Base-by-base conservation (phyloP, 1,140 invertebrate genomes). In the Nautilus pompilius region DNA sequence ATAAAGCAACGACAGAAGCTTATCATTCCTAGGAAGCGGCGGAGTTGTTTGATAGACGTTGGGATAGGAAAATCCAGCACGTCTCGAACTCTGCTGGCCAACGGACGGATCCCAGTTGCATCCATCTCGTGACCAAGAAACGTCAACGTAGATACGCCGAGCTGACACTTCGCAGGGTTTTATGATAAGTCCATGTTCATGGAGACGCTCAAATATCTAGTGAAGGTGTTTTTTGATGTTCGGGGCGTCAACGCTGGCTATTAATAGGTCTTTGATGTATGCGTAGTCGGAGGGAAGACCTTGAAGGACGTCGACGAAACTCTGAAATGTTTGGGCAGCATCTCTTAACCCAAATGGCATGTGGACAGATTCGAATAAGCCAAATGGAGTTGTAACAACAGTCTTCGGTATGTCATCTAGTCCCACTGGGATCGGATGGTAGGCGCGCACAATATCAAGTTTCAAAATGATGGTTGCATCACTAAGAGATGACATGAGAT, bases 11-110 rank as follows among this genome's bases (percentile, higher is more conserved):
- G 30, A 30, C 26, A 74, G 20, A 41, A 60, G 20, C 61, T 24
- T 4, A 82, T 78, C 0, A 80, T 13, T 15, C 36, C 84, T 3
- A 85, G 49, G 62, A 84, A 85, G 10, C 72, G 57, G 30, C 79
- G 58, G 3, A 76, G 60, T 46, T 74, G 62, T 29, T 69, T 62
- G 15, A 80, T 58, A 15, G 61, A 74, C n/a, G 65, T 61, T 5
- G 82, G 78, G 63, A 65, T 57, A 8, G 69, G 70, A 63, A 74
- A 82, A 0, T 77, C 54, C 30, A 20, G 15, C 6, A 59, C 24
- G 15, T 8, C 57, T 45, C n/a, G 8, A 8, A 41, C 36, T 41
- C n/a, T 41, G n/a, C n/a, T n/a, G 8, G n/a, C 8, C 8, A 41
- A n/a, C n/a, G 36, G 36, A 15, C 13, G n/a, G 13, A 41, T 41